Conservation (phyloP, 2,797 vertebrate genomes). For the Ceryle rudis region DNA sequence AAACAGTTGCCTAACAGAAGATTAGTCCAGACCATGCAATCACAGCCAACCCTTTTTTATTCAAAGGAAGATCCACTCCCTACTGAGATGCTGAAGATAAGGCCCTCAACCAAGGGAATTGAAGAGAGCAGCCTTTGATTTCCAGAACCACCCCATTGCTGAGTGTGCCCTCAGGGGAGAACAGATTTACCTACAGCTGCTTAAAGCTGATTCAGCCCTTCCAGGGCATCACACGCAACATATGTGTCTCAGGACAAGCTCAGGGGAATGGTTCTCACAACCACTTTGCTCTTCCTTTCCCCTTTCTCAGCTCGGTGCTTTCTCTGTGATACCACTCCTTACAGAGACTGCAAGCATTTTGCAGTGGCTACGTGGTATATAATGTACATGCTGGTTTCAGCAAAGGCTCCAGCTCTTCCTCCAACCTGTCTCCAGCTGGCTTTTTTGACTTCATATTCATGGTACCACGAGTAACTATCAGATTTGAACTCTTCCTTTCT, state of each 20-base stretch:
- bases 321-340: accelerated
- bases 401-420: accelerated
- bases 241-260: background rate
- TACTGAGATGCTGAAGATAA: background rate
- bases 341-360: background rate
- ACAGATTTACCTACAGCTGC: background rate
- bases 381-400: accelerated
- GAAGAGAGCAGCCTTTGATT: background rate
- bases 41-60: background rate
- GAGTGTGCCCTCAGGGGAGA: background rate
- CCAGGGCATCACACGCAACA: background rate
- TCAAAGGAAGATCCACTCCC: background rate
- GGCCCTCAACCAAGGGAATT: background rate
- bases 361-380: accelerated
- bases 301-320: background rate
- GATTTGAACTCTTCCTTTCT: background rate
- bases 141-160: background rate
- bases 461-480: accelerated
- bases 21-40: background rate
- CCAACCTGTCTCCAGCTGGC: background rate
- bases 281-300: background rate
- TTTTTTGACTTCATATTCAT: background rate
- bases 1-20: background rate
- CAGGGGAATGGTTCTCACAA: background rate
- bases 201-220: background rate